Percentiles rank a stretch among this genome's conserved stretches.
phyloP scores from a whole-genome alignment of 2,113 vertebrate genomes.

The Corythaixoides concolor region DNA sequence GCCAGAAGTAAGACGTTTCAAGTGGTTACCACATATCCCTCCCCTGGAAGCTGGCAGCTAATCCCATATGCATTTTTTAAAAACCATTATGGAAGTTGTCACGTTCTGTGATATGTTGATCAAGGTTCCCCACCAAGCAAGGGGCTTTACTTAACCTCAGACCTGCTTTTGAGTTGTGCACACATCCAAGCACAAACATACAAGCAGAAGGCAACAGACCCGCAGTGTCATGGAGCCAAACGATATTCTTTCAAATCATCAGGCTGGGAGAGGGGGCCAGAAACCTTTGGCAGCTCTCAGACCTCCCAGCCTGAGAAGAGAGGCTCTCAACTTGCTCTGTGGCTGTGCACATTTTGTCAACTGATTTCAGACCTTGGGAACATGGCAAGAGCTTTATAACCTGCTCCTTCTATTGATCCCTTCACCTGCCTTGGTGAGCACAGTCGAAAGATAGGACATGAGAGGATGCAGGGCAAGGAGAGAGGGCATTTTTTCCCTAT shows the following conservation, averaged over 20 bases:
- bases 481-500: neutral
- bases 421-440: neutral
- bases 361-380: neutral
- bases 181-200: conserved; percentile 28
- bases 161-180: conserved; percentile 23
- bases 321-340: neutral
- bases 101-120: conserved; percentile 31
- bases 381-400: neutral
- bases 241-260: neutral
- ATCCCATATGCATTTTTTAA: conserved; percentile 7
- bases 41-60: conserved; percentile 18
- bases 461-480: neutral
- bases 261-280: conserved; percentile 18
- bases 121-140: conserved; percentile 15
- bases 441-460: neutral
- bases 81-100: conserved; percentile 53
- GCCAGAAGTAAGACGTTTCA: conserved; percentile 11
- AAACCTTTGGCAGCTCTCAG: conserved; percentile 31
- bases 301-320: conserved; percentile 55
- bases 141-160: conserved; percentile 53
- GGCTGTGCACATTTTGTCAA: neutral
- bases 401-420: neutral
- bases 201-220: conserved; percentile 35
- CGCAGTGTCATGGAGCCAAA: conserved; percentile 37
- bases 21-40: neutral